Conservation (phyloP, 2,797 vertebrate genomes). For the Alcedo quadribrachys region DNA sequence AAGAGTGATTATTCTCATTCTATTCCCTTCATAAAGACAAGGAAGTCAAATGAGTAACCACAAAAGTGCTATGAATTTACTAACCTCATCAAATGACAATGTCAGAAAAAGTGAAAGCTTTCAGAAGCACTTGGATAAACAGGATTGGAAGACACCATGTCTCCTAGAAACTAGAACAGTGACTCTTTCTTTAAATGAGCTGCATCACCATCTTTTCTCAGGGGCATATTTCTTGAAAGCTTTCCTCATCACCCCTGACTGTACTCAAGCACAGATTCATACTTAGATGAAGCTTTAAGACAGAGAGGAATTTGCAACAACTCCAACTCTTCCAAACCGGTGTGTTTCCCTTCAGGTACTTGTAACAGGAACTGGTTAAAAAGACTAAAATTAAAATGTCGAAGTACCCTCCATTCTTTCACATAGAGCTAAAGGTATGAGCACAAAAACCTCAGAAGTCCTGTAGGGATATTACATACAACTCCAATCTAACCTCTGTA, state of each 20-base stretch:
- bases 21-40: neutral
- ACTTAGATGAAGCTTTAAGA: neutral
- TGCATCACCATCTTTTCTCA: neutral
- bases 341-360: neutral
- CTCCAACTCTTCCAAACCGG: neutral
- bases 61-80: neutral
- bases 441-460: neutral
- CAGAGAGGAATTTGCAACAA: neutral
- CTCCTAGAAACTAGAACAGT: neutral
- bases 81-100: neutral
- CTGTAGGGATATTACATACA: neutral
- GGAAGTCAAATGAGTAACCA: neutral
- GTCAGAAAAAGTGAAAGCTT: neutral
- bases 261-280: neutral
- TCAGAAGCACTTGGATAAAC: neutral
- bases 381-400: neutral
- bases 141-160: neutral
- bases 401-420: neutral
- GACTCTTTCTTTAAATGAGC: neutral
- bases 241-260: neutral
- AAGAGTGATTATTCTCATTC: neutral
- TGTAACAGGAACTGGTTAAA: neutral
- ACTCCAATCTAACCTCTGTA: neutral
- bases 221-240: neutral
- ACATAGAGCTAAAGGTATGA: neutral